Conservation (phyloP, 2,113 vertebrate genomes). For the Anarhynchus alexandrinus region DNA sequence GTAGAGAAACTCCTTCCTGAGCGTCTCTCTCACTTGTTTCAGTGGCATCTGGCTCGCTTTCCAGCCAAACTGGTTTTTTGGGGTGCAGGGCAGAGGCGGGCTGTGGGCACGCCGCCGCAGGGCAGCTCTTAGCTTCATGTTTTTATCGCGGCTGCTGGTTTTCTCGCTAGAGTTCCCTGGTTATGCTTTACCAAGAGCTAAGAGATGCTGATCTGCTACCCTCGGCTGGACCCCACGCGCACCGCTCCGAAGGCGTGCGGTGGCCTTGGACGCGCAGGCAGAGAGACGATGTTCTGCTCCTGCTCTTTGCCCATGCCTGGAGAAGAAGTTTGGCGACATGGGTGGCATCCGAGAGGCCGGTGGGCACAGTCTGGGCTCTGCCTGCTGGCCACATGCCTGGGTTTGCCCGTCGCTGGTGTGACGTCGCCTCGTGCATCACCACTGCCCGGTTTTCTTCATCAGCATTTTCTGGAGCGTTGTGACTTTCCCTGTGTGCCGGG, state of each 20-base stretch:
- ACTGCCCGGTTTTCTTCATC: not conserved
- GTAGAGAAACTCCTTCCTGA: not conserved
- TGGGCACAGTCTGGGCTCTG: not conserved
- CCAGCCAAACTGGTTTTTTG: not conserved
- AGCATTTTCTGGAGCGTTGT: not conserved
- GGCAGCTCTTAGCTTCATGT: not conserved
- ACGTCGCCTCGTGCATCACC: not conserved
- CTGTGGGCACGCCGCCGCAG: not conserved
- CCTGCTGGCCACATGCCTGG: not conserved
- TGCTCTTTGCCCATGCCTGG: not conserved
- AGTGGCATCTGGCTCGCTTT: not conserved
- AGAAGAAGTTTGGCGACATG: not conserved
- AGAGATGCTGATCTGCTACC: too few relatives aligned
- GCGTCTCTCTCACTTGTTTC: not conserved
- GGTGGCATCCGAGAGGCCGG: not conserved
- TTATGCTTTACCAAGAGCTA: not conserved
- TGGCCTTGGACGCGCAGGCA: accelerated
- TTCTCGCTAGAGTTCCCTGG: not conserved
- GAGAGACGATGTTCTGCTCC: not conserved
- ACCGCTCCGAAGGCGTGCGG: not conserved
- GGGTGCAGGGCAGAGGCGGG: not conserved
- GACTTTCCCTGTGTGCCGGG: not conserved
- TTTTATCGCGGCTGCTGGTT: not conserved
- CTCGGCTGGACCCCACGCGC: not conserved
- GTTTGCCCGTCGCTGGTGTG: not conserved